Base-by-base conservation (phyloP, 2,113 vertebrate species). In the Labeo rohita region DNA sequence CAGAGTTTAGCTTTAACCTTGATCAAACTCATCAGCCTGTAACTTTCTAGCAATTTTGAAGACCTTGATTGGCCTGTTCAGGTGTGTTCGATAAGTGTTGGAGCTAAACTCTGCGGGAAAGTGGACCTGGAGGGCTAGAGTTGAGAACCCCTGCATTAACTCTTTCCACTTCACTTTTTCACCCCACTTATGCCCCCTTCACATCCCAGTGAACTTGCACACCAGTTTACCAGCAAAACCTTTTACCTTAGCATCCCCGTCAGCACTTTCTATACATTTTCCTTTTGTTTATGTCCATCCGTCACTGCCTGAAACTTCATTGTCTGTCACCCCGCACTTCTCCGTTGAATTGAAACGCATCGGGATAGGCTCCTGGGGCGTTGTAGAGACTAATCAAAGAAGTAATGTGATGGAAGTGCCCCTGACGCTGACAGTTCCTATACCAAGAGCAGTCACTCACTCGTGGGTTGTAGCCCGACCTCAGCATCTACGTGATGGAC, bases 391-490 rank as follows among this genome's bases (percentile, higher is more conserved):
- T 85, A 85, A 81, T 85, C 77, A 43, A 43, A 54, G 47, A 47
- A 85, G 83, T 81, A 85, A 81, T 68, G 87, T 73, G 70, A 72
- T 75, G 36, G 68, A 63, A 54, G 15, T 15, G 13, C 76, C 83
- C 81, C 39, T 16, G 34, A 61, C 39, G 6, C 66, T 89, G 88
- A 85, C 88, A 85, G 85, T 39, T 70, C 49, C 28, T 83, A 72
- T 89, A 65, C 50, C 11, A 21, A 36, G 77, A 70, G 72, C 72
- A 85, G 88, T 87, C 88, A 78, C 18, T 73, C 81, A 84, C 73
- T 84, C 86, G 74, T 21, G 43, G 66, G 0, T 45, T 23, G 2
- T 18, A 0, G 16, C 56, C 8, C 8, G 2, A 10, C 34, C 66
- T 4, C 15, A 15, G 7, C 2, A 5, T 12, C 52, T 50, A 45